Base-by-base conservation (phyloP, 2,888 invertebrate species). In the Eugnorisma glareosa region DNA sequence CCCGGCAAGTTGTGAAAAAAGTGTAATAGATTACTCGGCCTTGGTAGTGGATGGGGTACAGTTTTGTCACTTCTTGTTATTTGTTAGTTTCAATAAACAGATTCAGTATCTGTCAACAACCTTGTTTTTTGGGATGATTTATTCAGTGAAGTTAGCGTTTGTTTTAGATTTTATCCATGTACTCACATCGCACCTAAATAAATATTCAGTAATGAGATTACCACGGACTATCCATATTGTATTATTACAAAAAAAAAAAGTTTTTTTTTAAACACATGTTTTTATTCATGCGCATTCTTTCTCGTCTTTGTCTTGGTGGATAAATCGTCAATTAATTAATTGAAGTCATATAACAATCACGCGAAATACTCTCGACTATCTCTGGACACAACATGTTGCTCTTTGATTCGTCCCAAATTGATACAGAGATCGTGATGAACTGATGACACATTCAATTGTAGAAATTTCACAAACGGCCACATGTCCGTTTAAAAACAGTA, bases 371-470 rank as follows among this genome's bases (percentile, higher is more conserved):
- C 40, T 15, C 31, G 28, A 75, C 45, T 35, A 15, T 43, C 35
- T 72, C 48, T 35, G 43, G 10, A 59, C 24, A 35, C 31, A 67
- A 73, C 61, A 67, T 70, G 63, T 75, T 77, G 77, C 59, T 81
- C 72, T 73, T 57, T 84, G 79, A 82, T 84, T 77, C 61, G 70
- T 80, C 72, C 57, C 73, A 85, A 88, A 85, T 86, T 81, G 80
- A 79, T 72, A 67, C 67, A 54, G 70, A 31, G 77, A 80, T 69
- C 76, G 70, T 59, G 76, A 69, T 86, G 89, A 86, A 75, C 69
- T 59, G 76, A 69, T 86, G 89, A 86, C 89, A 89, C 72, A 79
- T 81, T 82, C 86, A 89, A 89, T 89, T 88, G 89, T 84, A 71
- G 73, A 66, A 84, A 83, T 80, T 86, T 82, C 79, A 81, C 77